Conservation (phyloP, 2,113 vertebrate species). For the Prietella phreatophila region DNA sequence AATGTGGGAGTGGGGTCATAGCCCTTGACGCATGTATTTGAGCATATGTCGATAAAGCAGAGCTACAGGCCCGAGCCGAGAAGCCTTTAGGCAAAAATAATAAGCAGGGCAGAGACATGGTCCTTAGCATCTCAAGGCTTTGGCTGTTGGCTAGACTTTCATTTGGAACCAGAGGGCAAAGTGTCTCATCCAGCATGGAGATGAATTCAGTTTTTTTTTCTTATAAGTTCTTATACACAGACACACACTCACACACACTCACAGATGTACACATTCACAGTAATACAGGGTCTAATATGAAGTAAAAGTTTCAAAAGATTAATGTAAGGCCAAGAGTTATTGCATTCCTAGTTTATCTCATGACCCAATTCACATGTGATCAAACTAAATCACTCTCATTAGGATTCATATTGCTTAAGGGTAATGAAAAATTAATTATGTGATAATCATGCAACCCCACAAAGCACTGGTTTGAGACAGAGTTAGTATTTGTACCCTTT, state of each 20-base stretch:
- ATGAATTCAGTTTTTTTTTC: neutral
- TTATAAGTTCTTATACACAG: neutral
- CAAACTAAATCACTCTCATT: neutral
- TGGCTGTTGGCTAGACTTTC: slow-evolving; percentile 13
- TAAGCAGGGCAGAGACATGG: neutral
- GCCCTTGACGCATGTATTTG: slow-evolving; percentile 28
- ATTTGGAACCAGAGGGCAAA: slow-evolving; percentile 21
- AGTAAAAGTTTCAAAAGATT: neutral
- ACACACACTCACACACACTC: neutral
- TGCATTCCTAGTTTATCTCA: neutral
- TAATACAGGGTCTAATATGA: neutral
- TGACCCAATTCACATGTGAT: neutral
- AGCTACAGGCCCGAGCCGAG: slow-evolving; percentile 7
- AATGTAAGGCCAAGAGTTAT: neutral
- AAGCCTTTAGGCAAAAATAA: slow-evolving; percentile 7
- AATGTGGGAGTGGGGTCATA: slow-evolving; percentile 37
- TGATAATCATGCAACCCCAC: neutral
- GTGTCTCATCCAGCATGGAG: neutral
- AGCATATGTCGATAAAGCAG: slow-evolving; percentile 43
- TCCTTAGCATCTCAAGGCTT: slow-evolving; percentile 8
- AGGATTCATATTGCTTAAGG: neutral
- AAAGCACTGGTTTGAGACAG: neutral
- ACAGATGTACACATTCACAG: neutral
- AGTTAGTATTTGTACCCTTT: neutral
- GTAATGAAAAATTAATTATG: neutral